Evolutionary conservation across 2,113 vertebrate species (phyloP), one percentile per base, ranked within the genome.

Genomic region (Labeo rohita): DNA sequence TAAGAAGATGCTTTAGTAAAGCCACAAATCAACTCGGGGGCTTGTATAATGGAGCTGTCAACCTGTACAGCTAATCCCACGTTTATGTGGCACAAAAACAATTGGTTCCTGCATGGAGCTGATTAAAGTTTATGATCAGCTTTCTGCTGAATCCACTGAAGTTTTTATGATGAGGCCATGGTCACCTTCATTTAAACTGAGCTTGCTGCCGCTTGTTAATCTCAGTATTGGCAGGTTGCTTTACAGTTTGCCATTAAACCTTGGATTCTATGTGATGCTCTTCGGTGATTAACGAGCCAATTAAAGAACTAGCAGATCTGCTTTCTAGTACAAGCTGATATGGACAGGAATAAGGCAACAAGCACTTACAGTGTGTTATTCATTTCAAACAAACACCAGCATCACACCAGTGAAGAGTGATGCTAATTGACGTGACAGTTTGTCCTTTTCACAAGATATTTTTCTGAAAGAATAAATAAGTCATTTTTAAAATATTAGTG

Each of bases 171-270:
- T 50, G 63, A 82, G 15, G 63, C 61, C 45, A 36, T 68, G 45
- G 63, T 49, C 47, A 39, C 80, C 28, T 82, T 82, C 63, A 36
- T 68, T 82, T 47, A 80, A 65, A 80, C 2, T 10, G 45, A 68
- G 45, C n/a, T 47, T 47, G 39, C 11, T 34, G 39, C 79, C 47
- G 39, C 39, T 36, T 82, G 28, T 82, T 54, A 70, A 68, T 81
- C 79, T 81, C 61, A 81, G 65, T 70, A 68, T 82, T 70, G 80
- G 63, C 63, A 70, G 63, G 80, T 39, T 82, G 34, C 47, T 82
- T 68, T 54, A 70, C 8, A 52, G 80, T 15, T 50, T 50, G 28
- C 28, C 15, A 70, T 54, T 66, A 82, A 82, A 70, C 23, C 6
- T 21, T 52, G 80, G 63, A 52, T 82, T 68, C 16, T 34, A 3